Evolutionary conservation across 2,113 vertebrate species (phyloP), one percentile per base, ranked within the genome.

Genomic region (Sylvia atricapilla): DNA sequence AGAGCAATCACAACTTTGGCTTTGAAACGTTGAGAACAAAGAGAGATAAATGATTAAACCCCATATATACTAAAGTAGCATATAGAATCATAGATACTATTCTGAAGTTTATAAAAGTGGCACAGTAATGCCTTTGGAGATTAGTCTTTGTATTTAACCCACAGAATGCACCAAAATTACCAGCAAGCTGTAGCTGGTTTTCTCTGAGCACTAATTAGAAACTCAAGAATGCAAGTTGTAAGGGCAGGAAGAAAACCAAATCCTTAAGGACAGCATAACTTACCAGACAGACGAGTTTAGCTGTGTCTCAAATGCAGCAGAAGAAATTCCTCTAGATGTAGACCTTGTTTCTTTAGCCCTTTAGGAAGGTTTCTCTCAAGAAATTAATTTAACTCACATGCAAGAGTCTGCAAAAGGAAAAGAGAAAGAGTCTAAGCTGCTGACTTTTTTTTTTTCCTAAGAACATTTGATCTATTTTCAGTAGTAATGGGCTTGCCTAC

Each of bases 401-500:
- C 96, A 97, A 95, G 91, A 60, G 84, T 88, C 98, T 98, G 97
- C 28, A 95, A 96, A 97, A 97, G 95, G 97, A 98, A 90, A 86
- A 93, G 76, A 88, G 56, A 95, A 96, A 91, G 93, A 97, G 82
- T 98, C 97, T 97, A 97, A 97, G 96, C 97, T 98, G 97, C 97
- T 97, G 97, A 97, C 96, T 98, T 98, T 96, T 98, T 98, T 63
- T 41, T 41, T 83, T 37, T 96, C 79, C 97, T 76, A 96, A 68
- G 93, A 80, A 95, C 97, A 97, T 98, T 94, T 95, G 97, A 97
- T 98, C 98, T 99, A 99, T 99, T 99, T 99, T 98, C 98, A 99
- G 98, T 97, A 96, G 97, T 97, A 97, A 97, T 90, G 96, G 96
- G 97, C 92, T 98, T 97, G 96, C 96, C 97, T 94, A 95, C 73